These are phyloP conservation scores for Dynastes hyllus DNA, from an alignment of 2,888 invertebrate genomes.

Conservation along the genomic window DNA sequence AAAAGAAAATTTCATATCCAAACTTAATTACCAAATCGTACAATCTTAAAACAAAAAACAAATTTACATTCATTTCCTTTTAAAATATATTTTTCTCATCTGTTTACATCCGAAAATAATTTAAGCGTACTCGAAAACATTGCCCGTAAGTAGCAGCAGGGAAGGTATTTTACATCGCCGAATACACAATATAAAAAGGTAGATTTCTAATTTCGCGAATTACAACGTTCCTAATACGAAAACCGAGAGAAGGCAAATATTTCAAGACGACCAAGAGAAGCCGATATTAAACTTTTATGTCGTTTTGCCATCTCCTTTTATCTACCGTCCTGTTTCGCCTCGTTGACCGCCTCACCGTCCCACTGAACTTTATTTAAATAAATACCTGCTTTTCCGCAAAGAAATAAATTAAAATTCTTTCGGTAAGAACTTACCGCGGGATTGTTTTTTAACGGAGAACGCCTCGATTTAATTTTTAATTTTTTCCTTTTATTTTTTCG, in stretches of 20 bases:
- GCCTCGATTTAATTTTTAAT: constrained; percentile 35
- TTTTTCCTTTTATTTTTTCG: constrained; percentile 10
- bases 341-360: neutral
- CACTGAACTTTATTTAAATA: constrained; percentile 48
- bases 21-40: too few relatives aligned
- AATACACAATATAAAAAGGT: constrained; percentile 42
- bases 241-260: constrained; percentile 27
- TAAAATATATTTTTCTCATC: neutral
- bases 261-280: constrained; percentile 34
- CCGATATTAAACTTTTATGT: constrained; percentile 50
- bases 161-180: neutral
- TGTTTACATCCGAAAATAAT: constrained; percentile 5
- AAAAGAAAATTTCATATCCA: too few relatives aligned
- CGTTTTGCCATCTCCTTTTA: constrained; percentile 45
- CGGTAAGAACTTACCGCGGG: constrained; percentile 34
- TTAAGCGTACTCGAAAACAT: neutral
- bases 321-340: constrained; percentile 17
- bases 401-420: constrained; percentile 52
- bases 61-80: neutral
- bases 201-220: constrained; percentile 51
- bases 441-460: constrained; percentile 12
- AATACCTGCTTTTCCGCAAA: constrained; percentile 44
- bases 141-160: neutral
- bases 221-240: constrained; percentile 35
- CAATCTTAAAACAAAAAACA: neutral